Evolutionary conservation across 2,113 vertebrate genomes (phyloP), one percentile per base, ranked within the genome.

Genomic region (Oryzias curvinotus): DNA sequence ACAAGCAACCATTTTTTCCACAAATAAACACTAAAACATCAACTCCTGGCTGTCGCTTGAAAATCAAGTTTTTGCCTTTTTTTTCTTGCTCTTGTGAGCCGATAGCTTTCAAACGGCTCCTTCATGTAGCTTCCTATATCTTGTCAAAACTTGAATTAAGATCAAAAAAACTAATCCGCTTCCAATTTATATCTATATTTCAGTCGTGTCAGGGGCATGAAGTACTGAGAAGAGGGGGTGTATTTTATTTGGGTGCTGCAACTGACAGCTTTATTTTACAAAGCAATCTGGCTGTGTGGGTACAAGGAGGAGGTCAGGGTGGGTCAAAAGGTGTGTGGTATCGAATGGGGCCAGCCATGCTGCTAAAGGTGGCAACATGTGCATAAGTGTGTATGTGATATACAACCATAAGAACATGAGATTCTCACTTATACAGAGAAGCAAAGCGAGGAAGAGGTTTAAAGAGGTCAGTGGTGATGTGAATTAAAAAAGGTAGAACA

Each of bases 201-300:
- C 95, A 97, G 90, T 16, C 77, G 93, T 97, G 96, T 96, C 96
- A 95, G 86, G 83, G 91, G 85, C 67, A 91, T 86, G 88, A 60
- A 91, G 93, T 91, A 93, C 91, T 90, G 92, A 88, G 90, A 93
- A 87, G 92, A 88, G 91, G 89, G 90, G 92, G 90, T 94, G 92
- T 95, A 95, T 96, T 95, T 98, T 96, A 97, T 96, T 94, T 93
- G 92, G 91, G 93, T 92, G 89, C 91, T 93, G 93, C 93, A 93
- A 95, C 93, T 94, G 96, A 97, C 96, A 98, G 96, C 94, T 98
- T 98, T 98, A 98, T 98, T 95, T 96, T 95, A 94, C 92, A 93
- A 96, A 98, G 95, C 95, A 98, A 98, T 98, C 95, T 95, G 93
- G 93, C 86, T 92, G 91, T 92, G 92, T 91, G 92, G 93, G 94